These are phyloP conservation scores for Spinibarbus caldwelli DNA, from an alignment of 2,797 vertebrate genomes.

Conservation along the genomic window DNA sequence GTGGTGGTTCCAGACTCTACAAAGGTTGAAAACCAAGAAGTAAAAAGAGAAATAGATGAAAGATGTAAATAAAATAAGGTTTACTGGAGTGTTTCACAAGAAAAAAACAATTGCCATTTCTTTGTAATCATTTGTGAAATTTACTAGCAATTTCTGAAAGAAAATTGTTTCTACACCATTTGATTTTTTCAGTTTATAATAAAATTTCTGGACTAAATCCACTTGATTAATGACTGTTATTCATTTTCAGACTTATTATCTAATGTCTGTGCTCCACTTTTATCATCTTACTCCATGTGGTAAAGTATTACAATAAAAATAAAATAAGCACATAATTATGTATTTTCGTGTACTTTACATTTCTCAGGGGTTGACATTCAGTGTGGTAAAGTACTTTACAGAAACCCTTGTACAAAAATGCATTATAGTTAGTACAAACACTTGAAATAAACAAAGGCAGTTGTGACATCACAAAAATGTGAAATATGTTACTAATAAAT, in stretches of 20 bases:
- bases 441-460: neutral
- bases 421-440: neutral
- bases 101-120: neutral
- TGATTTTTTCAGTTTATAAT: neutral
- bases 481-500: slow-evolving; percentile 10
- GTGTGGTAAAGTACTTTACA: neutral
- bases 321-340: neutral
- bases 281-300: neutral
- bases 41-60: neutral
- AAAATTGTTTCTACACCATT: neutral
- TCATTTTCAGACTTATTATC: neutral
- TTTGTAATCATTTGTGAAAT: neutral
- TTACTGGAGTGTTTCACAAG: neutral
- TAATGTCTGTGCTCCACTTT: neutral
- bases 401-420: neutral
- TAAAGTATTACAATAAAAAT: neutral
- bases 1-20: neutral
- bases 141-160: neutral
- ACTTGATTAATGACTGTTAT: neutral
- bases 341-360: neutral
- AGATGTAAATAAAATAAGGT: neutral
- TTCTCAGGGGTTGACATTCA: neutral
- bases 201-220: neutral
- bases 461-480: neutral
- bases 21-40: neutral